phyloP scores from a whole-genome alignment of 1,140 invertebrate genomes.

The Cryptotermes secundus region DNA sequence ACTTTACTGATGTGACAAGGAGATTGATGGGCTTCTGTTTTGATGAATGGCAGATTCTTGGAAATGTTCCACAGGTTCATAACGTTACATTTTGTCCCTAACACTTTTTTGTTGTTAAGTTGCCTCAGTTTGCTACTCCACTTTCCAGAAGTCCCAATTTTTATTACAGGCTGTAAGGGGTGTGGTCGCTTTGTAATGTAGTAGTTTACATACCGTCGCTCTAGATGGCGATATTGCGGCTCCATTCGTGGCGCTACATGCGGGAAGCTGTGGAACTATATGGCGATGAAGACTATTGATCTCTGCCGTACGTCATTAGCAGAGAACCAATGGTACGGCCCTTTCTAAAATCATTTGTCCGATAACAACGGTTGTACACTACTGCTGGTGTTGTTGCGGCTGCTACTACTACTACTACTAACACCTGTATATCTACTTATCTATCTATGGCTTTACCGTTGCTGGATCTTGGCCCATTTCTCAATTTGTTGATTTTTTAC shows the following conservation, averaged over 20 bases:
- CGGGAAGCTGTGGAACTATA: neutral
- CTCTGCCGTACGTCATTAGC: neutral
- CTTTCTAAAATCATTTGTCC: neutral
- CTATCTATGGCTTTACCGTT: no score
- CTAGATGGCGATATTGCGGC: conserved; percentile 15
- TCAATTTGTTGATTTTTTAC: no score
- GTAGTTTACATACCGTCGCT: neutral
- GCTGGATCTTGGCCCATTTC: no score
- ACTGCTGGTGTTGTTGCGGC: no score
- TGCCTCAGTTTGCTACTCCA: neutral
- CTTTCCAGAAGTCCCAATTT: neutral
- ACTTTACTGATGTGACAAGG: neutral
- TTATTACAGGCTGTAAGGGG: conserved; percentile 27
- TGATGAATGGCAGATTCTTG: neutral
- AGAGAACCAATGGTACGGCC: neutral
- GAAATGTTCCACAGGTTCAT: neutral
- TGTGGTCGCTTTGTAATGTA: conserved; percentile 17
- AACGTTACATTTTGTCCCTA: neutral
- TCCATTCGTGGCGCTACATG: neutral
- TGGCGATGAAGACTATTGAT: conserved; percentile 24
- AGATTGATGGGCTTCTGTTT: neutral
- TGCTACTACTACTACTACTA: no score
- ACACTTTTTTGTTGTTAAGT: neutral
- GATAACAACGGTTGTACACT: no score
- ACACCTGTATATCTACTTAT: no score